Conservation (phyloP, 1,140 invertebrate species). For the Drosophila takahashii region DNA sequence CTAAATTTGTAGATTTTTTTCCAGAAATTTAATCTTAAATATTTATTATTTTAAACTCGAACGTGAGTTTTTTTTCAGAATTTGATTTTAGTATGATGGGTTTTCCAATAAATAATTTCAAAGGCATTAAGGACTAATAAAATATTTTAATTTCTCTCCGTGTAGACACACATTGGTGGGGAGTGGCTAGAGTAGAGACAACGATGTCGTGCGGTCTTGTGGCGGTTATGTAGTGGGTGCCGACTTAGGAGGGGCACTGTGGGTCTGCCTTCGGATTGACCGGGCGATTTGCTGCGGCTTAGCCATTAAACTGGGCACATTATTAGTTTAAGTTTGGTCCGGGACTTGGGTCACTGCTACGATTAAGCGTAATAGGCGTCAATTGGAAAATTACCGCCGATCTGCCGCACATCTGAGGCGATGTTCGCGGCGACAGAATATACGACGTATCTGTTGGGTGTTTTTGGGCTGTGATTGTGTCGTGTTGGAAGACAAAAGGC, state of each 20-base stretch:
- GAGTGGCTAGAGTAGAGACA: constrained; percentile 19
- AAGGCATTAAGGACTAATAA: neutral
- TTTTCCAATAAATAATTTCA: too few relatives aligned
- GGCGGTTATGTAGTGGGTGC: constrained; percentile 53
- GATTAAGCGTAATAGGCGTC: constrained; percentile 81
- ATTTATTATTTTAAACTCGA: too few relatives aligned
- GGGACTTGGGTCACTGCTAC: constrained; percentile 81
- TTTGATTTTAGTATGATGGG: too few relatives aligned
- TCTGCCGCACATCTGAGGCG: constrained; percentile 59
- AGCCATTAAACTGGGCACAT: constrained; percentile 79
- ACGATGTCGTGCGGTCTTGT: constrained; percentile 61
- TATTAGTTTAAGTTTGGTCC: constrained; percentile 80
- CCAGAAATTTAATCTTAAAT: too few relatives aligned
- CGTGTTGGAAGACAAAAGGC: constrained; percentile 38
- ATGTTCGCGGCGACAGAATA: constrained; percentile 16
- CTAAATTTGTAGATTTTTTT: too few relatives aligned
- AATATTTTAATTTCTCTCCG: neutral
- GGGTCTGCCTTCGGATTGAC: constrained; percentile 44
- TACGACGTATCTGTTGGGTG: constrained; percentile 9
- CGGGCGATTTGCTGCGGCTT: constrained; percentile 72
- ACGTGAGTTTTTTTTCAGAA: neutral
- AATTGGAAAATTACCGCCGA: constrained; percentile 80
- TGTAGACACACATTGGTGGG: constrained; percentile 3
- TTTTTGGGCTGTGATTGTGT: constrained; percentile 8
- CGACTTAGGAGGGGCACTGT: constrained; percentile 10